Conservation (phyloP, 2,113 vertebrate genomes). For the Catharus fuscescens region DNA sequence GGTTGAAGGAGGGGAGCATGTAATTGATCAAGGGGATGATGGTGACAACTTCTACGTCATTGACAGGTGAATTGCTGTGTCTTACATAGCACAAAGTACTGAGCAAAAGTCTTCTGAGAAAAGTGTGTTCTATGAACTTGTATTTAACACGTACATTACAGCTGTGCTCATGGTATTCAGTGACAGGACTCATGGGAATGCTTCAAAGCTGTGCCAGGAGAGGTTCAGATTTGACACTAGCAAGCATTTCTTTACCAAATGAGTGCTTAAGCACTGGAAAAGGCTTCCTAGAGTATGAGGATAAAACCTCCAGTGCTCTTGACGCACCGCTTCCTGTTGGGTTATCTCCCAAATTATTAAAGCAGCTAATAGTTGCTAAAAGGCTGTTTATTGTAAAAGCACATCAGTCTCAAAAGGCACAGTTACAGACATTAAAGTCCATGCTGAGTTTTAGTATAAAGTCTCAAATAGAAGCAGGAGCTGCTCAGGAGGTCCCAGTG, state of each 20-base stretch:
- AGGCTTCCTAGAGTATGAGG: not conserved
- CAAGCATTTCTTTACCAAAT: not conserved
- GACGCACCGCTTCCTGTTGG: too few relatives aligned
- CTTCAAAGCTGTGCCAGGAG: not conserved
- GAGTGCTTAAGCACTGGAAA: not conserved
- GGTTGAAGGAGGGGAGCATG: conserved; percentile 88
- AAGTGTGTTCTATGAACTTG: not conserved
- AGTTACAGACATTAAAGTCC: too few relatives aligned
- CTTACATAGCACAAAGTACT: not conserved
- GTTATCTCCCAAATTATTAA: too few relatives aligned
- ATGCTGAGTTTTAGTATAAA: too few relatives aligned
- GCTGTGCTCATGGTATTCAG: not conserved
- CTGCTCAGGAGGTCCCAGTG: too few relatives aligned
- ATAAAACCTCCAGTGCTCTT: too few relatives aligned
- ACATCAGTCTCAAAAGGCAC: too few relatives aligned
- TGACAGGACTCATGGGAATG: not conserved
- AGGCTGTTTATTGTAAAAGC: too few relatives aligned
- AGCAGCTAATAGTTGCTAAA: too few relatives aligned
- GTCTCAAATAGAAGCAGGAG: too few relatives aligned
- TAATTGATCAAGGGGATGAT: conserved; percentile 97
- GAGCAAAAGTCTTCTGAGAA: not conserved
- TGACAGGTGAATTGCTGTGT: conserved; percentile 81
- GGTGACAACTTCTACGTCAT: conserved; percentile 99
- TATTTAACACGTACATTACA: not conserved
- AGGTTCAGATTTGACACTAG: not conserved